Base-by-base conservation (phyloP, 2,113 vertebrate species). In the Chaetops frenatus region DNA sequence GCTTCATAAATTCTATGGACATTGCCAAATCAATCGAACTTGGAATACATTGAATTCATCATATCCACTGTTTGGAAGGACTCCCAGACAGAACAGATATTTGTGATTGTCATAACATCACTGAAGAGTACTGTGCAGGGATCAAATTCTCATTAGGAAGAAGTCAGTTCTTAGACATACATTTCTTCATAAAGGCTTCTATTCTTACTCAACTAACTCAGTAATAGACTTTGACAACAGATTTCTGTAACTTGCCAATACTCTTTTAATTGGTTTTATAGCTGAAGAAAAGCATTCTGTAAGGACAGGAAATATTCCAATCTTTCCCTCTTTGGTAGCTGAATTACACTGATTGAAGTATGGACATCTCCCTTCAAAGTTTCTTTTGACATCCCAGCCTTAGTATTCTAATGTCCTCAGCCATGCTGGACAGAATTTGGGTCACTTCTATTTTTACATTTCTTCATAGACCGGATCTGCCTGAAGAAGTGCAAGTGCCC, bases 41-140 rank as follows among this genome's bases (percentile, higher is more conserved):
- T 98, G 61, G 98, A 98, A 96, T 98, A 98, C 97, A 98, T 97
- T 82, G 92, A 97, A 87, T 98, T 98, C n/a, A 98, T 97, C 98
- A 98, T 98, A 82, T 98, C 97, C 60, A 98, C 98, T 7, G 94
- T 98, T 40, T 98, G 96, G 74, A 98, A 98, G 72, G 98, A 98
- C 85, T 99, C 97, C 40, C 97, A 98, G 82, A 94, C 97, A 24
- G 98, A 98, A 17, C 97, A 98, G 95, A 97, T 98, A 91, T 97
- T 98, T 9, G 98, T 99, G 95, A 99, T 98, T 53, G 98, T 98
- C 48, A 98, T 98, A 56, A 98, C 96, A 11, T 98, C 98, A 8
- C 98, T 98, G 96, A 98, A 98, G 56, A 99, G 96, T 36, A 98
- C 97, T 6, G 97, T 98, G 95, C 98, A 99, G 25, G 94, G 98